Percentiles rank a stretch among this genome's conserved stretches.
Evolutionary conservation across 2,888 invertebrate genomes (phyloP).

Genomic region (Drymonia ruficornis): DNA sequence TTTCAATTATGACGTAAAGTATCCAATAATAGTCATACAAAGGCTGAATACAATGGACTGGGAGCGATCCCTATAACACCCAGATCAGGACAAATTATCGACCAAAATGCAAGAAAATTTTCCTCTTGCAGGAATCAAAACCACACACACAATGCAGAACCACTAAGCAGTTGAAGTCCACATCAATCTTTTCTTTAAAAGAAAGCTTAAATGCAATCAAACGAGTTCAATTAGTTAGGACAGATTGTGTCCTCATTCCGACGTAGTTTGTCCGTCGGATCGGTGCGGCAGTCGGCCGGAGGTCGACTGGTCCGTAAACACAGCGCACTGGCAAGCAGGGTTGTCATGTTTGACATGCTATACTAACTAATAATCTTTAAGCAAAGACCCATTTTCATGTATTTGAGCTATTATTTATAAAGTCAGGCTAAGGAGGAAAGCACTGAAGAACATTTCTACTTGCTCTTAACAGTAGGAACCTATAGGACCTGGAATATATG

Average conservation of each 20-base stretch:
- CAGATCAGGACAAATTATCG: too few species aligned
- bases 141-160: too few species aligned
- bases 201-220: conserved; percentile 8
- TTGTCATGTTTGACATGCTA: conserved; percentile 22
- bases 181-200: not conserved
- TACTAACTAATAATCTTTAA: conserved; percentile 21
- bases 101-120: too few species aligned
- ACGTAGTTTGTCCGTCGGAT: conserved; percentile 35
- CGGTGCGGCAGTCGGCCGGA: conserved; percentile 29
- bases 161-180: too few species aligned
- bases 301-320: conserved; percentile 45
- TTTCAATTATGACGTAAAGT: too few species aligned
- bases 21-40: too few species aligned
- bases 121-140: too few species aligned
- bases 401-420: not conserved
- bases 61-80: too few species aligned
- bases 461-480: too few species aligned
- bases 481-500: too few species aligned
- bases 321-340: conserved; percentile 30
- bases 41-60: too few species aligned
- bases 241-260: conserved; percentile 41
- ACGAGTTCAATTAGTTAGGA: conserved; percentile 8
- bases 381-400: conserved; percentile 1
- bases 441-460: too few species aligned
- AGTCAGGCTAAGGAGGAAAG: not conserved